Evolutionary conservation across 92 coral and sea anemone genomes (phyloP).

Genomic region (Actinernus sp.): DNA sequence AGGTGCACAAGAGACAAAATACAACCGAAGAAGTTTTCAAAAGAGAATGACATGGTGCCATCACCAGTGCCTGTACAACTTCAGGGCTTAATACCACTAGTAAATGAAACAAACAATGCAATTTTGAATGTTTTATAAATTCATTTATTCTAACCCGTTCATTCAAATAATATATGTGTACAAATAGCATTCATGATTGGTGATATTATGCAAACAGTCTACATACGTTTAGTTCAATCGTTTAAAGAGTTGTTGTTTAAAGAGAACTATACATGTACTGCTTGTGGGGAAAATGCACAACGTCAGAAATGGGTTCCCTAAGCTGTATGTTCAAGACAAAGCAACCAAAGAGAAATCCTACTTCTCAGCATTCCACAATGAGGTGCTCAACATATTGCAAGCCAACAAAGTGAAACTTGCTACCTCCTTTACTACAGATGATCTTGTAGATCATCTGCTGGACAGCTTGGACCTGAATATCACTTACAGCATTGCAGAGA

Average conservation of each 20-base stretch:
- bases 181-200: too few relatives aligned
- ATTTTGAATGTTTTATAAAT: too few relatives aligned
- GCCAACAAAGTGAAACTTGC: constrained; percentile 9
- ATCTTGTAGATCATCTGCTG: constrained; percentile 13
- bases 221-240: too few relatives aligned
- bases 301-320: constrained; percentile 10
- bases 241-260: too few relatives aligned
- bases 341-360: constrained; percentile 17
- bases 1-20: constrained; percentile 22
- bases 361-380: constrained; percentile 10
- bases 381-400: constrained; percentile 14
- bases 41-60: constrained; percentile 41
- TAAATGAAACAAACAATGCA: too few relatives aligned
- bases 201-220: too few relatives aligned
- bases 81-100: constrained; percentile 20
- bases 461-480: constrained; percentile 22
- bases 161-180: too few relatives aligned
- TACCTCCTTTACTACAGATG: constrained; percentile 11
- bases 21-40: constrained; percentile 34
- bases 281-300: constrained; percentile 14
- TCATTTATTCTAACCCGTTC: too few relatives aligned
- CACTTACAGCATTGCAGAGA: constrained; percentile 20
- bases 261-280: constrained; percentile 11
- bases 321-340: constrained; percentile 22
- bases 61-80: constrained; percentile 37